Base-by-base conservation (phyloP, 2,113 vertebrate species). In the Scomber colias region DNA sequence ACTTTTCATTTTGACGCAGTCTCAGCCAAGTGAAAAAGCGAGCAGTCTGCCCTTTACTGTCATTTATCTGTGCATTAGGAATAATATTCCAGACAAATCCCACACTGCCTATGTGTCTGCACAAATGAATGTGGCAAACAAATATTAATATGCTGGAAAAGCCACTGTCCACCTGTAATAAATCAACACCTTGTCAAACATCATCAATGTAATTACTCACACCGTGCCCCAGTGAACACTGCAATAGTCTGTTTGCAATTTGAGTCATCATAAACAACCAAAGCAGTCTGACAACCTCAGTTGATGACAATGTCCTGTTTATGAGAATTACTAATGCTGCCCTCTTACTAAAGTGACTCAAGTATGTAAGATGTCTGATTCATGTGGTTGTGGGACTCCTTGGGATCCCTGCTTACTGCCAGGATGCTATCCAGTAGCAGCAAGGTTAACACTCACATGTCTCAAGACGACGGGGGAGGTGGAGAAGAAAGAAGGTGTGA, bases 261-360 rank as follows among this genome's bases (percentile, higher is more conserved):
- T 63, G 35, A 76, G 74, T 69, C 35, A 21, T 74, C 62, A 61
- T 63, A 62, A 72, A 86, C 51, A 81, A 74, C 21, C 45, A 1
- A 17, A 17, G n/a, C 69, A 16, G 30, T 6, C 69, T 46, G 72
- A 67, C 61, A 31, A 56, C 24, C 56, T 68, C 27, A 61, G 48
- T 24, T 79, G 19, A 35, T 6, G 11, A 68, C 27, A 61, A 71
- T n/a, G 16, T 54, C 51, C 66, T 54, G 19, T 81, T 89, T 84
- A 84, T 88, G 87, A 80, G 71, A 89, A 81, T 79, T 82, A 76
- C 83, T 85, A 78, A 91, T 84, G 72, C 31, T 61, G 50, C 79
- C 71, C 45, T 75, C 71, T 82, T 73, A 78, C 83, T 75, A 50
- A 75, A 82, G 89, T 79, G 78, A 88, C 71, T 88, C 59, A 63